Base-by-base conservation (phyloP, 2,797 vertebrate genomes). In the Sarcophilus harrisii region DNA sequence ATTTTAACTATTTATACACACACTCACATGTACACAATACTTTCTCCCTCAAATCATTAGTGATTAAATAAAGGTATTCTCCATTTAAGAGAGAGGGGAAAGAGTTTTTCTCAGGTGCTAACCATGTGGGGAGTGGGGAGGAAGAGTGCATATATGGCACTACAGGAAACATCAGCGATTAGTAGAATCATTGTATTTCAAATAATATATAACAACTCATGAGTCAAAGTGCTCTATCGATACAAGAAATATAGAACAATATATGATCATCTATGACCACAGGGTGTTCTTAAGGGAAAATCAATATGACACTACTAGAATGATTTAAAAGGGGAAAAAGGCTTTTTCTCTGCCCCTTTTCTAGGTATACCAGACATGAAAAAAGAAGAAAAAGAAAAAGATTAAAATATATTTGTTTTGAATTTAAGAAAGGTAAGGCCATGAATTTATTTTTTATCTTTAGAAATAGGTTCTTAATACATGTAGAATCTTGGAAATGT, bases 241-340 rank as follows among this genome's bases (percentile, higher is more conserved):
- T 66, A 97, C 11, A 3, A 96, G 29, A 93, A 95, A 97, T 1
- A 2, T 24, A 96, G 62, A 92, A 94, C 94, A 92, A 81, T 93
- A 59, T 11, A 62, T 38, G 90, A 97, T 95, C 97, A 94, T 90
- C 95, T 60, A 94, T 96, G 55, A 95, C 92, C 95, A 93, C 4
- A 45, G 93, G 96, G n/a, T 32, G 91, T 11, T 94, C 92, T 94
- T 97, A 92, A 97, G 97, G 96, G 90, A 98, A 97, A 98, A 96
- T 97, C 97, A 97, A 94, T 95, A 96, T 90, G n/a, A 94, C 73
- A 94, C 54, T 0, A 2, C 24, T 92, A 95, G 96, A 90, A 92
- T 58, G 28, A 97, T 93, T 91, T 94, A 92, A 94, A 96, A 97
- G 95, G 24, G 81, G 90, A 66, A 93, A 96, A 97, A 13, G 21